Conservation (phyloP, 2,797 vertebrate species). For the Hippoglossus hippoglossus region DNA sequence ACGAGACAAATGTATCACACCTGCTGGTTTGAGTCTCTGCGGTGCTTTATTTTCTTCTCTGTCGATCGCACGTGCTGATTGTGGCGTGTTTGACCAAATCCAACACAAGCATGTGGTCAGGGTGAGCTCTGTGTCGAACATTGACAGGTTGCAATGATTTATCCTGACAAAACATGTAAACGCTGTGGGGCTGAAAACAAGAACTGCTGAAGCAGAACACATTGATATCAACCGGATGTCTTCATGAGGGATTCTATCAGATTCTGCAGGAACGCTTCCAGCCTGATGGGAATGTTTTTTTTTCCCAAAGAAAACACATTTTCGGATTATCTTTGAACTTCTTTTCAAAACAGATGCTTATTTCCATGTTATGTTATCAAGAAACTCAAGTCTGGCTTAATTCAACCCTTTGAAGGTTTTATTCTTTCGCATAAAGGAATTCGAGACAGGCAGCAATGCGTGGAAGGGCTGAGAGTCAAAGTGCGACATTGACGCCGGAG, state of each 20-base stretch:
- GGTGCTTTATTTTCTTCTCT: background rate
- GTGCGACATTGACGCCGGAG: slow-evolving; percentile 15
- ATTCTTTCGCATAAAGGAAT: slow-evolving; percentile 10
- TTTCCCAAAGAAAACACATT: background rate
- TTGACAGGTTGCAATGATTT: slow-evolving; percentile 34
- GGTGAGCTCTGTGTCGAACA: background rate
- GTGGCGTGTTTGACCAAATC: slow-evolving; percentile 1
- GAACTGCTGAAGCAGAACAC: background rate
- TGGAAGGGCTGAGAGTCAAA: slow-evolving; percentile 15
- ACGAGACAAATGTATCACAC: background rate
- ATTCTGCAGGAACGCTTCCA: background rate
- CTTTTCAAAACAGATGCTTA: slow-evolving; percentile 46
- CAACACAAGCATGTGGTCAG: slow-evolving; percentile 1
- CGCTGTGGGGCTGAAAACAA: slow-evolving; percentile 16
- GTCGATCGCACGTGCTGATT: background rate
- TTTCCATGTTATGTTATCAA: slow-evolving; percentile 22
- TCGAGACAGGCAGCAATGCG: slow-evolving; percentile 1
- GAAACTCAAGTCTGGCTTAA: slow-evolving; percentile 16
- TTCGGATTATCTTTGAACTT: slow-evolving; percentile 19
- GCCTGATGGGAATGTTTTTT: background rate
- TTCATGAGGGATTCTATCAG: slow-evolving; percentile 2
- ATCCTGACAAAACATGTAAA: slow-evolving; percentile 15
- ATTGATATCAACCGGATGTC: slow-evolving; percentile 4
- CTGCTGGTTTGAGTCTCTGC: slow-evolving; percentile 5
- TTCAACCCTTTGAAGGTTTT: slow-evolving; percentile 33